Evolutionary conservation across 2,113 vertebrate species (phyloP), one percentile per base, ranked within the genome.

Genomic region (Gallinago media): DNA sequence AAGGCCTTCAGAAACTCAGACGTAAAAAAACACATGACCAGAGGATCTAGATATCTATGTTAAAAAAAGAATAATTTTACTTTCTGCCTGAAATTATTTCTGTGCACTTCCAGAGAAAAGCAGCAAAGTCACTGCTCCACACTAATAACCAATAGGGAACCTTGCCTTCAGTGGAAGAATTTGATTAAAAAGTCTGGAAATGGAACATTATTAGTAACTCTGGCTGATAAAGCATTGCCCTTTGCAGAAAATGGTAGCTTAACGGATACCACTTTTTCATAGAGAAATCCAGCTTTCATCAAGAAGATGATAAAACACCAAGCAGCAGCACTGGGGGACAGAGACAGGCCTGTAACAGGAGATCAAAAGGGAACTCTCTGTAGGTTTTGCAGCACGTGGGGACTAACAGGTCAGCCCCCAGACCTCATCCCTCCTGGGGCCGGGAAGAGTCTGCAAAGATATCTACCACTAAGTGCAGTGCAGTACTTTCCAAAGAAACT

Each of bases 161-260:
- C 75, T 65, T 88, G 55, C 52, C 55, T 92, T 80, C 75, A 83
- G 58, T 74, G 26, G 52, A 86, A 91, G 17, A 86, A 95, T 94
- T 85, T 62, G 68, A 95, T 96, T 93, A 32, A 93, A 94, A 97
- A 93, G 38, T 85, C 94, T 92, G 58, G 85, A 95, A 93, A 84
- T 75, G 16, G 76, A 96, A 78, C 70, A 75, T 95, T 96, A 96
- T 94, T 94, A 92, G 85, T 93, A 88, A 86, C 42, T 90, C 79
- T 79, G 91, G 17, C 83, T 92, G 94, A 95, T 68, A 88, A 94
- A 96, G 61, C 56, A 91, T 25, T 95, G 90, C 76, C 91, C 80
- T 93, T 96, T 94, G 52, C 95, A 96, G 88, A 91, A 93, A 93
- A 93, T 62, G 73, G 58, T 42, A 73, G 47, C 77, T 94, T 90